Evolutionary conservation across 92 coral and sea anemone genomes (phyloP).

Genomic region (Porites cylindrica): DNA sequence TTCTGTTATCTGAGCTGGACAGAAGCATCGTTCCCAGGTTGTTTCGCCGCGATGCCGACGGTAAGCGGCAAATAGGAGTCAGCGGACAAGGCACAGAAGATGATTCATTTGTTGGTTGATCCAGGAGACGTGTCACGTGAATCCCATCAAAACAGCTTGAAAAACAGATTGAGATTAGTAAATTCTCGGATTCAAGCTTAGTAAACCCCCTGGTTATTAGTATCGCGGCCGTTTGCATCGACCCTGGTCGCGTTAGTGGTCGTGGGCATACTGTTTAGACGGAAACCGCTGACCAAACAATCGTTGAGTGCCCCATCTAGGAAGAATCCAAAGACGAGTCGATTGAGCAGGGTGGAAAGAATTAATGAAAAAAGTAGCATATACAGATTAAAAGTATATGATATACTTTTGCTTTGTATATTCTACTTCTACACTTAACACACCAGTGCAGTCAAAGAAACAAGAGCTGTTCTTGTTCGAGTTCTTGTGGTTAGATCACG

Average conservation of each 20-base stretch:
- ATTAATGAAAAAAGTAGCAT: not conserved
- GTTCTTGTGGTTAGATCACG: too few relatives aligned
- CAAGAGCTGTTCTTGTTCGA: too few relatives aligned
- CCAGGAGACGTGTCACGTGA: constrained; percentile 43
- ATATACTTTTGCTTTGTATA: not conserved
- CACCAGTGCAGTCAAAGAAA: not conserved
- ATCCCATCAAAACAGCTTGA: constrained; percentile 5
- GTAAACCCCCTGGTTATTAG: constrained; percentile 95
- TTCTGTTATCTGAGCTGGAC: constrained; percentile 18
- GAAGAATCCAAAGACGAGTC: constrained; percentile 34
- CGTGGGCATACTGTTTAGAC: constrained; percentile 83
- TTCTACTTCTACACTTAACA: not conserved
- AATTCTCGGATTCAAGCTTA: constrained; percentile 58
- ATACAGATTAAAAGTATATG: not conserved
- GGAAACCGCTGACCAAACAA: constrained; percentile 66
- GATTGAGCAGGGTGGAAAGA: not conserved
- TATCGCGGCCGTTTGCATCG: constrained; percentile 80
- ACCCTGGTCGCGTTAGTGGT: constrained; percentile 78
- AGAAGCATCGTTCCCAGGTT: constrained; percentile 28
- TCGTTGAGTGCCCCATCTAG: constrained; percentile 16
- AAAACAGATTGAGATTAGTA: constrained; percentile 2
- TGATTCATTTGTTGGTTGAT: constrained; percentile 73
- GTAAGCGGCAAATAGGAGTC: constrained; percentile 50
- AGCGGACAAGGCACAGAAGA: constrained; percentile 77
- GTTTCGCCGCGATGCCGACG: constrained; percentile 44